Percentiles rank a stretch among this genome's conserved stretches.
These are phyloP conservation scores for Osmoderma eremita DNA, from an alignment of 2,888 invertebrate species.

Conservation along the genomic window DNA sequence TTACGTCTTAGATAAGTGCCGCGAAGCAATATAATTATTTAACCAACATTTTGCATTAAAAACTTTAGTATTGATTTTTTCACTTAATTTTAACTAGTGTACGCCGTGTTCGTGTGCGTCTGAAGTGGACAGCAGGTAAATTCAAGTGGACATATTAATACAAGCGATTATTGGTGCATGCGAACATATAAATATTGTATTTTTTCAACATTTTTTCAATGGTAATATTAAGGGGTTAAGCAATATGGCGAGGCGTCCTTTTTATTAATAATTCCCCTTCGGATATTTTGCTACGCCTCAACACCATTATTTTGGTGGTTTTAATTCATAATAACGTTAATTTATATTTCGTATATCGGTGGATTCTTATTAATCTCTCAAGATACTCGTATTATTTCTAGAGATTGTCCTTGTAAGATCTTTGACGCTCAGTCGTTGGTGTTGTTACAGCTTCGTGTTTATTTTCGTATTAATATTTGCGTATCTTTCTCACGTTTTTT, in stretches of 20 bases:
- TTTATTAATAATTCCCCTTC: slow-evolving; percentile 43
- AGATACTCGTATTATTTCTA: not conserved
- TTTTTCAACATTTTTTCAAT: slow-evolving; percentile 59
- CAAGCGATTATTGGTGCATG: slow-evolving; percentile 8
- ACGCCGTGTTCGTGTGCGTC: slow-evolving; percentile 51
- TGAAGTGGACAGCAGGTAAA: slow-evolving; percentile 52
- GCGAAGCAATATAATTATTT: slow-evolving; percentile 64
- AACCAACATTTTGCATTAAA: slow-evolving; percentile 65
- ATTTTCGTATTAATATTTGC: slow-evolving; percentile 1
- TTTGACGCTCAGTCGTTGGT: not conserved
- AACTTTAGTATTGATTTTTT: slow-evolving; percentile 64
- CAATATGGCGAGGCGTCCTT: slow-evolving; percentile 64
- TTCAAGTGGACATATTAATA: slow-evolving; percentile 4
- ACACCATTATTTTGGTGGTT: slow-evolving; percentile 19
- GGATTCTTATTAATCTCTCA: slow-evolving; percentile 15
- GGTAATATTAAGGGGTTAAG: slow-evolving; percentile 59
- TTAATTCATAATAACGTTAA: slow-evolving; percentile 38
- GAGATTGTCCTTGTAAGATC: not conserved
- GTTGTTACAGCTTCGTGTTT: not conserved
- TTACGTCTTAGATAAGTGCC: slow-evolving; percentile 58
- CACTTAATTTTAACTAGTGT: slow-evolving; percentile 57
- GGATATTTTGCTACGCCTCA: not conserved
- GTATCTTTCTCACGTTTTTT: not conserved
- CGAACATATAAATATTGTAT: slow-evolving; percentile 56
- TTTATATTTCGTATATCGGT: slow-evolving; percentile 2